Evolutionary conservation across 2,113 vertebrate genomes (phyloP).

Genomic region (Cyanoramphus novaezelandiae): DNA sequence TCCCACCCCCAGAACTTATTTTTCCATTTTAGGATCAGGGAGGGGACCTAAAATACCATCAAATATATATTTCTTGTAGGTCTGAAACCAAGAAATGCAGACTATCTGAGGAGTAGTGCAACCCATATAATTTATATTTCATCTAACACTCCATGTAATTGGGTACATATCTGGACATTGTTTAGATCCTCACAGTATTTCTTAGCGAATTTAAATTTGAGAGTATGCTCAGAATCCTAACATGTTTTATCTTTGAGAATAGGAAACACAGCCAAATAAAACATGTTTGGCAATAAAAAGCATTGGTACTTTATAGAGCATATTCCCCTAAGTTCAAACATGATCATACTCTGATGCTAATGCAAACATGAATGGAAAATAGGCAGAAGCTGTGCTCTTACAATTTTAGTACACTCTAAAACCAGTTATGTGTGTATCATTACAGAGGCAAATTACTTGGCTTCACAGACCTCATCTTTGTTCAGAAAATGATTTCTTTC

Average conservation of each 20-base stretch:
- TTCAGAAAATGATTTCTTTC: not conserved
- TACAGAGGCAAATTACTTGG: not conserved
- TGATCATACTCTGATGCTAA: not conserved
- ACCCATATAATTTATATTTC: not conserved
- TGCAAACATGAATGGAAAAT: not conserved
- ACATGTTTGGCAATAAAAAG: not conserved
- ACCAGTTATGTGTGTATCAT: not conserved
- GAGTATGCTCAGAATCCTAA: not conserved
- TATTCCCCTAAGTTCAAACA: not conserved
- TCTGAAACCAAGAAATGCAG: not conserved
- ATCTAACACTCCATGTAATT: not conserved
- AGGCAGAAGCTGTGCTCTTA: not conserved
- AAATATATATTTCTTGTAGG: not conserved
- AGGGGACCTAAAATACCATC: constrained; percentile 8
- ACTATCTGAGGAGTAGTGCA: not conserved
- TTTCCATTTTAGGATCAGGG: not conserved
- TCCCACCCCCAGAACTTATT: not conserved
- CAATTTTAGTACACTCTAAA: not conserved
- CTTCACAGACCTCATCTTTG: not conserved
- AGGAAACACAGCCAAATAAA: not conserved
- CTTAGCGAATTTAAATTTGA: not conserved
- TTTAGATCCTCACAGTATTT: not conserved
- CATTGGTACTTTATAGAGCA: not conserved
- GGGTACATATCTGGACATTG: not conserved
- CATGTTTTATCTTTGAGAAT: not conserved